A percentile compares a stretch with the other conserved stretches of the same genome.
phyloP scores from a whole-genome alignment of 2,113 vertebrate genomes.

The cattle (Bos taurus) region ARS-UCD2.0 NC_037357.1:115683501-115684000 shows the following conservation, averaged over 20 bases:
- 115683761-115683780: background rate
- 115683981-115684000: background rate
- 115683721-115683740: constrained; percentile 9
- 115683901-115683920: background rate
- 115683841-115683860: background rate
- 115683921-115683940: background rate
- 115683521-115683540: background rate
- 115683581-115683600: background rate
- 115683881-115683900: background rate
- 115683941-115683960: constrained; percentile 6
- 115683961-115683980: background rate
- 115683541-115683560: background rate
- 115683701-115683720: constrained; percentile 40
- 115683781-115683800: constrained; percentile 14
- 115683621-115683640: background rate
- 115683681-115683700: constrained; percentile 26
- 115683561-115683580: background rate
- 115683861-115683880: background rate
- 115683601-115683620: background rate
- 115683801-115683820: background rate
- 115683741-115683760: constrained; percentile 29
- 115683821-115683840: background rate
- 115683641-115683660: background rate
- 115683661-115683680: background rate
- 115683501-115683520: background rate